Evolutionary conservation across 1,140 invertebrate genomes (phyloP), one percentile per base, ranked within the genome.

Genomic region (Scaptomyza graminum): DNA sequence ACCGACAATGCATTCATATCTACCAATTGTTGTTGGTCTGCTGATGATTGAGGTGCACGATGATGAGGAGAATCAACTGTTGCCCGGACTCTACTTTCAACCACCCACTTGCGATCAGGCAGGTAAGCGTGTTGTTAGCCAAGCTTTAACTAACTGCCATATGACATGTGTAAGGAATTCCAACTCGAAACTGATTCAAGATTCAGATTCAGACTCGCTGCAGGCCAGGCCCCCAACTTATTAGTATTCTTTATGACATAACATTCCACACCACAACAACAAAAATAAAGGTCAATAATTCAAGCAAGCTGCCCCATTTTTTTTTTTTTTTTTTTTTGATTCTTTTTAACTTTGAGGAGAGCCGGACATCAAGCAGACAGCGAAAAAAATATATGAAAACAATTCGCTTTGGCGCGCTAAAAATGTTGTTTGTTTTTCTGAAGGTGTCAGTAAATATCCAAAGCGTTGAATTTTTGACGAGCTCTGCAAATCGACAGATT

Each of bases 61-160:
- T 31, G 89, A 91, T 12, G 90, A 92, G 72, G 87, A 91, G 64
- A 84, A 85, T 60, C 91, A 78, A 31, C 31, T 91, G 43, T 70
- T 80, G 64, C 87, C 91, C 13, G 91, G 91, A 3, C 67, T 78
- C 12, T 91, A 78, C 63, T 92, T 92, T 28, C 79, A 72, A 55
- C 90, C 90, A 69, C 91, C 90, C 44, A 81, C 79, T 64, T 92
- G 91, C 54, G 80, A 87, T 34, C 76, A 92, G 91, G 91, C 90
- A 91, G 90, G 90, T 91, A 91, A 83, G 90, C 90, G 90, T 91
- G 90, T 85, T 85, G 90, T 91, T 91, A 82, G 74, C 83, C 87
- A 90, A 62, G 71, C 68, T 46, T 57, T 80, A 84, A 90, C 87
- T 91, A 87, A 90, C 76, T 60, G 54, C 64, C 44, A 31, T 68